phyloP scores from a whole-genome alignment of 2,113 vertebrate genomes.

The Phrynosoma platyrhinos region DNA sequence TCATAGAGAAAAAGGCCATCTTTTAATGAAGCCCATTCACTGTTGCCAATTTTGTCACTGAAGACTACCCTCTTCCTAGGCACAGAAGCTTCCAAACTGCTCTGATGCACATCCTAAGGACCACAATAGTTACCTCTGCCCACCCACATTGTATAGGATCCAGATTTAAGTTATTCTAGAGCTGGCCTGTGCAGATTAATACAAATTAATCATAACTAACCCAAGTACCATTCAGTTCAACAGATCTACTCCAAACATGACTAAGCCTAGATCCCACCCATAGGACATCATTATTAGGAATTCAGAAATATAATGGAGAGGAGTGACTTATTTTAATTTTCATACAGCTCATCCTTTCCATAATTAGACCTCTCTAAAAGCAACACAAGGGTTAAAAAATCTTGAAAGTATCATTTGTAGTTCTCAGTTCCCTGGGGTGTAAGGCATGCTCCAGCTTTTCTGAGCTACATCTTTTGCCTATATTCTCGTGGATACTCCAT shows the following conservation, averaged over 20 bases:
- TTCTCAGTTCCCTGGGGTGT: background rate
- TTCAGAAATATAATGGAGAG: background rate
- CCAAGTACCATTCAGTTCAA: background rate
- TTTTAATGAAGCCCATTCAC: background rate
- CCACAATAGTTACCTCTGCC: background rate
- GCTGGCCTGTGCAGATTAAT: background rate
- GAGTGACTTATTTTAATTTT: conserved; percentile 1
- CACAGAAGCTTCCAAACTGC: background rate
- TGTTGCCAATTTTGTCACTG: background rate
- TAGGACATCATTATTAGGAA: background rate
- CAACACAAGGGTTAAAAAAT: background rate
- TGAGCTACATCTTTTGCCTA: background rate
- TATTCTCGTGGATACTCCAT: conserved; percentile 46
- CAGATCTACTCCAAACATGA: background rate
- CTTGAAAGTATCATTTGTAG: background rate
- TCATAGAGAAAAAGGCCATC: background rate
- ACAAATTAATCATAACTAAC: background rate
- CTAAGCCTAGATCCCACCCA: background rate
- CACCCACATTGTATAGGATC: background rate
- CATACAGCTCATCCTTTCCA: background rate
- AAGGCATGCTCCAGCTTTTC: background rate
- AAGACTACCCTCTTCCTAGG: background rate
- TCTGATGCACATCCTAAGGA: background rate
- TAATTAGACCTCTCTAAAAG: background rate
- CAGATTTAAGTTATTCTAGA: background rate